Conservation (phyloP, 2,113 vertebrate genomes). For the Elachura formosa region DNA sequence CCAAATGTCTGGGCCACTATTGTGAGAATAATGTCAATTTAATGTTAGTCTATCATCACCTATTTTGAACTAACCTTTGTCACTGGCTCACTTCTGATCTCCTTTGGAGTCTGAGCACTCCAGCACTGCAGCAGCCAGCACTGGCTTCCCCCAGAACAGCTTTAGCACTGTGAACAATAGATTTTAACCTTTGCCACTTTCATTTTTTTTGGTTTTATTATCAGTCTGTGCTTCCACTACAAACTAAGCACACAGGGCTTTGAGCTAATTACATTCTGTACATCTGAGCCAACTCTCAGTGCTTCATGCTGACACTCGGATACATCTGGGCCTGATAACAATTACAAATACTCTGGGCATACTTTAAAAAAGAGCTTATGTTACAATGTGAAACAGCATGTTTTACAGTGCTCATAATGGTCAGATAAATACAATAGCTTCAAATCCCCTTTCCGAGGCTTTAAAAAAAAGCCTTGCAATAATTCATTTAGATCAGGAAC, state of each 20-base stretch:
- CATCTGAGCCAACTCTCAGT: constrained; percentile 66
- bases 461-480: constrained; percentile 33
- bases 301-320: constrained; percentile 71
- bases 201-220: constrained; percentile 73
- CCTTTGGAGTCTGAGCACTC: constrained; percentile 31
- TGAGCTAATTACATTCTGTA: constrained; percentile 74
- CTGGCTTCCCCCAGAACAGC: constrained; percentile 35
- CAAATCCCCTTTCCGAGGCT: constrained; percentile 9
- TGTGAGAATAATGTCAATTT: constrained; percentile 59
- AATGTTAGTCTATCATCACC: constrained; percentile 43
- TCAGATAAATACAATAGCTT: constrained; percentile 72
- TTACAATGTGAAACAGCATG: constrained; percentile 72
- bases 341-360: constrained; percentile 75
- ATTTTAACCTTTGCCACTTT: constrained; percentile 71
- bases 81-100: constrained; percentile 38
- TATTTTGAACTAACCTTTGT: constrained; percentile 46
- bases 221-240: constrained; percentile 62
- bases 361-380: constrained; percentile 73
- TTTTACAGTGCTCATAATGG: constrained; percentile 70
- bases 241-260: constrained; percentile 61
- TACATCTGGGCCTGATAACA: constrained; percentile 79
- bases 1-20: constrained; percentile 55
- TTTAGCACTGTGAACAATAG: constrained; percentile 54
- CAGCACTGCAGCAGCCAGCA: background rate
- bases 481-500: constrained; percentile 66